Evolutionary conservation across 2,113 vertebrate species (phyloP).

Genomic region (Crotalus viridis): DNA sequence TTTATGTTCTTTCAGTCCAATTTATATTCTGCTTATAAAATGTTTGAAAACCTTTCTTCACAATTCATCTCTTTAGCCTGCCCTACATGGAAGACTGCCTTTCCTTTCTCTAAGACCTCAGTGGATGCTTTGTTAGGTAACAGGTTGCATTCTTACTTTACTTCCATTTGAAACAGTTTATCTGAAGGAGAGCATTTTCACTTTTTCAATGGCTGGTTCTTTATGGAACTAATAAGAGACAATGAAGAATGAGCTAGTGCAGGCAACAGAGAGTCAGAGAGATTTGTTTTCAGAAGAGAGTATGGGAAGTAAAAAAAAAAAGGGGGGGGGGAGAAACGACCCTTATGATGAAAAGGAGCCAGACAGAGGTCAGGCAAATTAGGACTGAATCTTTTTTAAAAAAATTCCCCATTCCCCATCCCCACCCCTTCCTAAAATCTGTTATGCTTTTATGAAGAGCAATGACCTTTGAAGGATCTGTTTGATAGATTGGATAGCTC

Average conservation of each 20-base stretch:
- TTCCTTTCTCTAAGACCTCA: background rate
- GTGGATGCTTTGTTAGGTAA: background rate
- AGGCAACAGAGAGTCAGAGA: background rate
- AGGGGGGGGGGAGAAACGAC: background rate
- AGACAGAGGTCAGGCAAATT: slow-evolving; percentile 21
- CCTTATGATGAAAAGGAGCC: slow-evolving; percentile 39
- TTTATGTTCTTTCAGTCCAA: background rate
- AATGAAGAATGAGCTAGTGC: background rate
- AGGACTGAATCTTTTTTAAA: slow-evolving; percentile 3
- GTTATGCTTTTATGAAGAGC: slow-evolving; percentile 26
- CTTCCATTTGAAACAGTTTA: background rate
- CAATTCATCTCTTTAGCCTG: background rate
- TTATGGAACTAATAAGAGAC: background rate
- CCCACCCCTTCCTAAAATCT: slow-evolving; percentile 36
- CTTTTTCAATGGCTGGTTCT: background rate
- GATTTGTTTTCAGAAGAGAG: slow-evolving; percentile 9
- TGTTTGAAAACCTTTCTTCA: background rate
- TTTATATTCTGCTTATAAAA: background rate
- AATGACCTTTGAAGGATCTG: slow-evolving; percentile 57
- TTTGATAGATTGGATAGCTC: slow-evolving; percentile 48
- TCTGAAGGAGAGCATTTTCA: background rate
- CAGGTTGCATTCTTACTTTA: background rate
- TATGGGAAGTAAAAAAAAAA: background rate
- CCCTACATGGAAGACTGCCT: background rate
- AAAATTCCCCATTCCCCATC: background rate